Percentiles rank a stretch among this genome's conserved stretches.
Evolutionary conservation across 2,113 vertebrate genomes (phyloP).

Genomic region (Mus spicilegus): DNA sequence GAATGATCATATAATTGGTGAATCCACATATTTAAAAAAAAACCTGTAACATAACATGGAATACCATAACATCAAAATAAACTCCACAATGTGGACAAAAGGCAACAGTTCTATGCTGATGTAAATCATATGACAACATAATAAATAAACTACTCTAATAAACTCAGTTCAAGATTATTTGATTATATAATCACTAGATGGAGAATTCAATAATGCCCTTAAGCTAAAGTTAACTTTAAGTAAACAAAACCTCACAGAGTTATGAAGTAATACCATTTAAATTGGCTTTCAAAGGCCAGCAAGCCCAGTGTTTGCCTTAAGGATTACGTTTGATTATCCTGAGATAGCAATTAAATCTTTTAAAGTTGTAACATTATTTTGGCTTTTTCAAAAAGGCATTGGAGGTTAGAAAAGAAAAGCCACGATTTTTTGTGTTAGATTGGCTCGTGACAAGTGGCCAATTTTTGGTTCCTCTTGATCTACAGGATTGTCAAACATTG

Average conservation of each 20-base stretch:
- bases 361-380: neutral
- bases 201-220: slow-evolving; percentile 12
- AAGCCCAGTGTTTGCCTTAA: slow-evolving; percentile 33
- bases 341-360: neutral
- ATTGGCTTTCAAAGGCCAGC: neutral
- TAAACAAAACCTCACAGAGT: slow-evolving; percentile 20
- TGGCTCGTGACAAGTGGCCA: neutral
- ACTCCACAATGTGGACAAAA: neutral
- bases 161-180: neutral
- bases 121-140: neutral
- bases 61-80: neutral
- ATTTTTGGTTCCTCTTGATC: neutral
- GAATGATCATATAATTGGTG: neutral
- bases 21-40: neutral
- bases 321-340: neutral
- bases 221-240: slow-evolving; percentile 47
- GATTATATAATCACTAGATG: slow-evolving; percentile 25
- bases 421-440: neutral
- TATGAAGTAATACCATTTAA: slow-evolving; percentile 34
- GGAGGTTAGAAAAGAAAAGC: neutral
- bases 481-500: neutral
- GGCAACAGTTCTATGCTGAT: neutral
- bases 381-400: neutral
- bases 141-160: slow-evolving; percentile 6
- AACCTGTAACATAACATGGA: neutral